Conservation (phyloP, 1,140 invertebrate genomes). For the Drosophila santomea region DNA sequence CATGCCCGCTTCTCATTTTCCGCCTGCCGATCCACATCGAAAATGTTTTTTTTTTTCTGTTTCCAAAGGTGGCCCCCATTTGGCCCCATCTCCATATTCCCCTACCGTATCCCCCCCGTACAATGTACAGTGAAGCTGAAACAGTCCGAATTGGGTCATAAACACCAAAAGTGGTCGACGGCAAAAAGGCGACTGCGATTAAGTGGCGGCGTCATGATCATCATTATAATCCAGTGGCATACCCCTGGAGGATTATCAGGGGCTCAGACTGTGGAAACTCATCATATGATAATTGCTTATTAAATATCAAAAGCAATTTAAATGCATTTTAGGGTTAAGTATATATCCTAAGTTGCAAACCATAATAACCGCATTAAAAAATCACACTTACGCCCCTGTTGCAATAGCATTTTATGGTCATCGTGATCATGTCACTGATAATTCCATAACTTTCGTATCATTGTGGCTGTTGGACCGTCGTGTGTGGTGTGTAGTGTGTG, state of each 20-base stretch:
- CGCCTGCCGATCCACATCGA: background rate
- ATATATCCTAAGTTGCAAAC: background rate
- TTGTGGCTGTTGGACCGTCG: constrained; percentile 9
- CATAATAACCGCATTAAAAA: background rate
- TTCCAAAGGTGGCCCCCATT: constrained; percentile 30
- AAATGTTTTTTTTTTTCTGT: constrained; percentile 3
- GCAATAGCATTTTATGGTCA: constrained; percentile 5
- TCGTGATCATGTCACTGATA: constrained; percentile 57
- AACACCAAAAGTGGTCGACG: constrained; percentile 33
- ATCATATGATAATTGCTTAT: no score
- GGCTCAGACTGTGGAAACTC: background rate
- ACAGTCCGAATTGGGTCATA: constrained; percentile 45
- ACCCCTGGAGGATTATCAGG: background rate
- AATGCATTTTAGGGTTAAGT: no score
- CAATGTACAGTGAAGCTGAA: constrained; percentile 25
- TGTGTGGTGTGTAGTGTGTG: background rate
- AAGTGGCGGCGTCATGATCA: constrained; percentile 12
- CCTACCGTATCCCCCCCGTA: constrained; percentile 6
- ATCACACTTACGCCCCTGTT: background rate
- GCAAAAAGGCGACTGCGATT: constrained; percentile 20
- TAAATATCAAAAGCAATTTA: no score
- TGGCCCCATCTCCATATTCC: background rate
- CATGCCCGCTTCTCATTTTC: background rate
- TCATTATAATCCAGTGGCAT: constrained; percentile 14
- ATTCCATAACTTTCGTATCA: constrained; percentile 37